These are phyloP conservation scores for Stegodyphus mimosarum DNA, from an alignment of 1,140 invertebrate genomes.

Conservation along the genomic window DNA sequence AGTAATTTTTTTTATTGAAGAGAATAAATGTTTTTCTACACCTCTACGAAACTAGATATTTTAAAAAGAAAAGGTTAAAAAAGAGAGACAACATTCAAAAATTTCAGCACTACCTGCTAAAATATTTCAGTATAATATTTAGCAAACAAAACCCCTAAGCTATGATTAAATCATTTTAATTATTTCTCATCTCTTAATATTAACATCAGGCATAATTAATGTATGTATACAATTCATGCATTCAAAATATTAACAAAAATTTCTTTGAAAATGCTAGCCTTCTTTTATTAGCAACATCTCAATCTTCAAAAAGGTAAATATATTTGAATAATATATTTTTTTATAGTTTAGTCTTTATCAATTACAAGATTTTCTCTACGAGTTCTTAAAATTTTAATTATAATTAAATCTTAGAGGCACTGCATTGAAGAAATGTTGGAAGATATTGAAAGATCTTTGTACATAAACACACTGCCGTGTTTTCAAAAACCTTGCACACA, in stretches of 20 bases:
- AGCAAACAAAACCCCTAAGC: conserved; percentile 26
- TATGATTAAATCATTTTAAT: conserved; percentile 14
- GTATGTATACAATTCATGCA: conserved; percentile 38
- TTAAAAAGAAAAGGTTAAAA: not conserved
- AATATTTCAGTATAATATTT: not conserved
- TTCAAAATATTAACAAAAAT: conserved; percentile 23
- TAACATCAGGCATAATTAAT: conserved; percentile 27
- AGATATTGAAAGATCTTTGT: conserved; percentile 31
- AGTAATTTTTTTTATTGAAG: not conserved
- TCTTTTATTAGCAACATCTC: not conserved
- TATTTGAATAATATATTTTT: not conserved
- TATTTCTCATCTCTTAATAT: not conserved
- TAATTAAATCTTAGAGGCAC: conserved; percentile 37
- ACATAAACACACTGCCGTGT: conserved; percentile 11
- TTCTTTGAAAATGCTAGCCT: not conserved
- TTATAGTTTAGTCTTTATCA: not conserved
- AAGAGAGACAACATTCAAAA: conserved; percentile 21
- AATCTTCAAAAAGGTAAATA: not conserved
- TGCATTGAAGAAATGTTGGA: conserved; percentile 53
- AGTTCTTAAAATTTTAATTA: not conserved
- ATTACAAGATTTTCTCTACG: not conserved
- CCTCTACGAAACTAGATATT: no score
- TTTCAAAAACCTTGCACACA: conserved; percentile 1
- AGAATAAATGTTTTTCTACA: no score
- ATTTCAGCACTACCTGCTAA: conserved; percentile 26